Evolutionary conservation across 2,797 vertebrate genomes (phyloP).

Genomic region (Chrysolophus pictus): DNA sequence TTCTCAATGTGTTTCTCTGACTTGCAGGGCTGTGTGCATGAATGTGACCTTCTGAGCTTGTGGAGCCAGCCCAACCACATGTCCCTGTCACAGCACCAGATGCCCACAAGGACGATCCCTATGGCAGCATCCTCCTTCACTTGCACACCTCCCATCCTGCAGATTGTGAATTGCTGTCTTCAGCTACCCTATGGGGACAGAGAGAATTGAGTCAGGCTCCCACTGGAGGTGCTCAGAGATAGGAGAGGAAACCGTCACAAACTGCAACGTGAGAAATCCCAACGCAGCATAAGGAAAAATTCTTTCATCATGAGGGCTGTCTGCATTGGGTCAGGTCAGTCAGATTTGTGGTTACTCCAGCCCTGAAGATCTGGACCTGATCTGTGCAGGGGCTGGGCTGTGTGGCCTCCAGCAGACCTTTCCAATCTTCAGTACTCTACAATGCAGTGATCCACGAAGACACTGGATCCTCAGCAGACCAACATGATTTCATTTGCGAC

Average conservation of each 20-base stretch:
- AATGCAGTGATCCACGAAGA: background rate
- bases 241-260: background rate
- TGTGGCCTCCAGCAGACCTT: background rate
- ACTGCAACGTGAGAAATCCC: background rate
- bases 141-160: background rate
- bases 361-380: background rate
- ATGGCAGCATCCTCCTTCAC: background rate
- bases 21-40: background rate
- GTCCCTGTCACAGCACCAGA: accelerated
- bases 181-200: background rate
- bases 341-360: background rate
- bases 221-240: background rate
- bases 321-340: background rate
- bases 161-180: background rate
- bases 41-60: background rate
- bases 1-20: background rate
- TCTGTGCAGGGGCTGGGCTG: background rate
- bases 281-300: background rate
- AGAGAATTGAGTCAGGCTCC: background rate
- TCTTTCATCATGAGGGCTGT: background rate
- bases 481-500: background rate
- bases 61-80: background rate
- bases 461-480: background rate
- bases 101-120: background rate
- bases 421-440: background rate